Evolutionary conservation across 2,888 invertebrate species (phyloP).

Genomic region (Athetis lepigone): DNA sequence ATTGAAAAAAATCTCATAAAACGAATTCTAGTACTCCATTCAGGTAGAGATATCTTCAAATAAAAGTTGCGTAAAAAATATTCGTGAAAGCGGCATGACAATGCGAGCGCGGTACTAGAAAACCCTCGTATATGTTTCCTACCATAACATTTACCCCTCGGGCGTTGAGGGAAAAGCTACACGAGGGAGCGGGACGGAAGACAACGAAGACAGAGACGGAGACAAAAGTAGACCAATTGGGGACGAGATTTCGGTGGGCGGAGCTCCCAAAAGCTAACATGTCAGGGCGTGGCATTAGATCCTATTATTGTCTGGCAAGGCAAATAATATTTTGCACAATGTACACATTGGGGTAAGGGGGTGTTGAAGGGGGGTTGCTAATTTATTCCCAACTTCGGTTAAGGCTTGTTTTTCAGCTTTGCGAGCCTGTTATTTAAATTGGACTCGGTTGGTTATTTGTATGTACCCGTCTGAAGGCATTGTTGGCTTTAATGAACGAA

Average conservation of each 20-base stretch:
- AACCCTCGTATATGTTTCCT: constrained; percentile 90
- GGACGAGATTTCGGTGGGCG: constrained; percentile 75
- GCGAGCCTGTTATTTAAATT: constrained; percentile 90
- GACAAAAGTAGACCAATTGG: constrained; percentile 77
- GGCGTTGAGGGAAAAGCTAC: constrained; percentile 89
- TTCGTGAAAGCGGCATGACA: constrained; percentile 82
- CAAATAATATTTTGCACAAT: constrained; percentile 94
- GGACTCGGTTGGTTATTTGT: constrained; percentile 88
- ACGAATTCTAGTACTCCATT: constrained; percentile 88
- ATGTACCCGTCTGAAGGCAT: constrained; percentile 83
- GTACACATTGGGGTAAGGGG: constrained; percentile 91
- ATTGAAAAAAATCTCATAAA: constrained; percentile 87
- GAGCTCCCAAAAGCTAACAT: constrained; percentile 88
- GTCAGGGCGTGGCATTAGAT: constrained; percentile 90
- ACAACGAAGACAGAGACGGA: constrained; percentile 69
- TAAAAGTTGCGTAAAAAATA: constrained; percentile 88
- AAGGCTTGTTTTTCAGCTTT: constrained; percentile 91
- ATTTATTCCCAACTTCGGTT: constrained; percentile 91
- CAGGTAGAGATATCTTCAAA: constrained; percentile 87
- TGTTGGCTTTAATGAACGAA: constrained; percentile 87
- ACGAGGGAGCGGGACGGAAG: constrained; percentile 73
- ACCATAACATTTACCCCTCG: constrained; percentile 91
- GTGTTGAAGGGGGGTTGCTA: constrained; percentile 84
- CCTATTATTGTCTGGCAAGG: constrained; percentile 92
- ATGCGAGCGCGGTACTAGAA: constrained; percentile 85